Conservation (phyloP, 2,113 vertebrate species). For the Malurus cyaneus region DNA sequence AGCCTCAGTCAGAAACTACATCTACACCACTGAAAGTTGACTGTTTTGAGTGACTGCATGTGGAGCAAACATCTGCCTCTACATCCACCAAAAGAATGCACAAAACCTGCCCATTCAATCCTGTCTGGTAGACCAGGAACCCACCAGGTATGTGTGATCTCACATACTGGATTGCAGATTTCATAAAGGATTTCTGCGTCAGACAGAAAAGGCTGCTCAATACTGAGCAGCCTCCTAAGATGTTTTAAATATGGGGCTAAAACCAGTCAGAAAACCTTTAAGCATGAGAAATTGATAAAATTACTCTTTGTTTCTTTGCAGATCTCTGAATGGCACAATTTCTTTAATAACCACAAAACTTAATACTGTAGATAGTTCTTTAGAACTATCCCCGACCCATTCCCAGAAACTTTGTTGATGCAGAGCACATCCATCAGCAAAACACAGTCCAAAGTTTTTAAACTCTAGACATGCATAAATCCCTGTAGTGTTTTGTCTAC, state of each 20-base stretch:
- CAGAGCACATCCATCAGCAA: background rate
- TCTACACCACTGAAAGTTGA: background rate
- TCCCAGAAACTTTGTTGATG: background rate
- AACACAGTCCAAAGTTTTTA: background rate
- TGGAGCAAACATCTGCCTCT: background rate
- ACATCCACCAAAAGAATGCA: accelerated
- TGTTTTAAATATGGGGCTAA: accelerated
- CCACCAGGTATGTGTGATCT: accelerated
- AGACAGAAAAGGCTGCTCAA: accelerated
- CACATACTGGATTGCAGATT: background rate
- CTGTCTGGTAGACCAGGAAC: background rate
- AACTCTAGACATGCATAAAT: background rate
- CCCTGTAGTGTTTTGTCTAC: background rate
- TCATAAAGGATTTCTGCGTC: background rate
- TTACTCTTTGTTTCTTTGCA: background rate
- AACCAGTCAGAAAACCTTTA: background rate
- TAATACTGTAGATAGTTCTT: background rate
- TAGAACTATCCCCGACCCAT: background rate
- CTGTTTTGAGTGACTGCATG: accelerated
- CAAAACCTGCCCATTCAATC: background rate
- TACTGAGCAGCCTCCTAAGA: background rate
- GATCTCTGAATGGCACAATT: accelerated
- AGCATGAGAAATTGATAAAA: background rate
- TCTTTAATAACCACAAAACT: background rate
- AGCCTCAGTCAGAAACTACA: background rate